Percentiles rank a stretch among this genome's conserved stretches.
Conservation (phyloP, 2,113 vertebrate genomes). For the Cisticola juncidis region DNA sequence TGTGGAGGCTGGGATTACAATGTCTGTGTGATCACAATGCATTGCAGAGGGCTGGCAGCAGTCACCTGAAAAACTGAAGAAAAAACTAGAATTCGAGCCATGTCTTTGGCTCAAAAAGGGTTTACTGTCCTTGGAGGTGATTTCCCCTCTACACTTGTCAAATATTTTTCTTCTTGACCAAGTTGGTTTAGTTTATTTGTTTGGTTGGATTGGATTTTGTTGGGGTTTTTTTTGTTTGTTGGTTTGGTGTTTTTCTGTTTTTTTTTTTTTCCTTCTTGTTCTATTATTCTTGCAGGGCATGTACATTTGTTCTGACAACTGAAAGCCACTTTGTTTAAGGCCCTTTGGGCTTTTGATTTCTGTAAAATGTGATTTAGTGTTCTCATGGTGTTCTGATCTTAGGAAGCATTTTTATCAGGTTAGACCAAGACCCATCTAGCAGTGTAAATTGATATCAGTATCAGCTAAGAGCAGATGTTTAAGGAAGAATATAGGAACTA, state of each 20-base stretch:
- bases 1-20: not conserved
- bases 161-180: not conserved
- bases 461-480: not conserved
- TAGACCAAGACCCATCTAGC: not conserved
- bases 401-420: not conserved
- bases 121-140: not conserved
- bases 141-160: not conserved
- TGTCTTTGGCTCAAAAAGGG: not conserved
- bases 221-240: rapidly evolving
- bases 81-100: not conserved
- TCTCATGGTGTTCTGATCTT: not conserved
- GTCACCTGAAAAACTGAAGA: not conserved
- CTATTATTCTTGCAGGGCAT: not conserved
- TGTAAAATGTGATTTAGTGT: not conserved
- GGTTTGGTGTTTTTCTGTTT: not conserved
- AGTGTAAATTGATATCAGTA: not conserved
- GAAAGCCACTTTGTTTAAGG: not conserved
- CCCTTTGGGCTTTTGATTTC: not conserved
- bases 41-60: not conserved
- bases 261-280: rapidly evolving
- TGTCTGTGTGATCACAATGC: not conserved
- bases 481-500: not conserved
- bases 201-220: not conserved
- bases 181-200: not conserved
- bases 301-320: not conserved